Base-by-base conservation (phyloP, 2,797 vertebrate genomes). In the Champsocephalus gunnari region DNA sequence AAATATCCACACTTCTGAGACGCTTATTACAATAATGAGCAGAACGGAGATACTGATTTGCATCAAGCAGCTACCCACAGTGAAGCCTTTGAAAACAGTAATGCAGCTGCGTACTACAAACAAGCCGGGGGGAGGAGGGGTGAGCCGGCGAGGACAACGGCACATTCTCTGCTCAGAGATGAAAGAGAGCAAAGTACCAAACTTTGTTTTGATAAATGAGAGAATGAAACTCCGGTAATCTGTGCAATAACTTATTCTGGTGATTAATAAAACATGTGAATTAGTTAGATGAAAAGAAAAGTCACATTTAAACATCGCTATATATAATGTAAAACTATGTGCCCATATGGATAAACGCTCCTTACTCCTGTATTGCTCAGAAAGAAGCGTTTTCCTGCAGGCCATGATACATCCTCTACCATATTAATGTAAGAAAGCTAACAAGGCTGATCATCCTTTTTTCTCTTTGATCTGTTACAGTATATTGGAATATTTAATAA, bases 241-340 rank as follows among this genome's bases (percentile, higher is more conserved):
- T 89, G 84, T 84, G 78, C 81, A 91, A 86, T 87, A 82, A 87
- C 77, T 75, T 84, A 77, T 82, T 61, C 71, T 24, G 70, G 60
- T 83, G 72, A 86, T 89, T 87, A 89, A 92, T 90, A 82, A 89
- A 82, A 80, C 73, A 79, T 73, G 61, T 49, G 80, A 85, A 77
- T 80, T 81, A 77, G 77, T 62, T 16, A 74, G 71, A 84, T 77
- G 74, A 85, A 84, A 73, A 80, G 77, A 62, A 59, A 76, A 77
- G 71, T 41, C 44, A 24, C 69, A 41, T 79, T 71, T 64, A 66
- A 81, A 85, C 80, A 73, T 66, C 48, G 56, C 67, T 49, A 57
- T 44, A 84, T 82, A 44, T 53, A 53, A 34, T 45, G 49, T 45
- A n/a, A 63, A 76, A 65, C 32, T 47, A 14, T 62, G 71, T 66